Conservation (phyloP, 2,113 vertebrate species). For the Tupaia tana region DNA sequence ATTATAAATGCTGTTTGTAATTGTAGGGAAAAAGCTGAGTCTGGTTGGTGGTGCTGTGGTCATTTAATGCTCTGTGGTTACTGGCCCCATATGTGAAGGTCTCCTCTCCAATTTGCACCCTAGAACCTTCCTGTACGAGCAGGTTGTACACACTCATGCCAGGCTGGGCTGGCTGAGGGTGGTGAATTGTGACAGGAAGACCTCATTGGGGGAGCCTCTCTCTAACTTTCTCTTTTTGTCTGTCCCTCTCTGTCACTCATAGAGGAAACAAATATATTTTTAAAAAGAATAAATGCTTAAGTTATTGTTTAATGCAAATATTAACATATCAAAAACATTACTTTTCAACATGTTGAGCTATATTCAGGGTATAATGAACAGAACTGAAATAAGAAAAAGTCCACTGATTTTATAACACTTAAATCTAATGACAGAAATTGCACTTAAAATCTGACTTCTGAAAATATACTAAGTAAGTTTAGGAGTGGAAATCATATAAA, state of each 20-base stretch:
- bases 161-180: too few relatives aligned
- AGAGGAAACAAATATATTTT: too few relatives aligned
- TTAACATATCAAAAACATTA: neutral
- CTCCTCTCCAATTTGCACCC: too few relatives aligned
- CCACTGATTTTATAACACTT: neutral
- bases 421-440: neutral
- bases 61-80: too few relatives aligned
- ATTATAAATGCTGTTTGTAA: neutral
- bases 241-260: too few relatives aligned
- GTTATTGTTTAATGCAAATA: neutral
- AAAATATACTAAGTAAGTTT: neutral
- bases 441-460: neutral
- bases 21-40: neutral
- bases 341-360: neutral
- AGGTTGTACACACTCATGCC: too few relatives aligned
- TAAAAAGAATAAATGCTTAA: neutral
- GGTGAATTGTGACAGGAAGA: too few relatives aligned
- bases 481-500: neutral
- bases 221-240: too few relatives aligned
- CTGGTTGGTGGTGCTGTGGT: too few relatives aligned
- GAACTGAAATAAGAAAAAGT: neutral
- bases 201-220: too few relatives aligned
- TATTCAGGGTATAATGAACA: neutral
- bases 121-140: too few relatives aligned
- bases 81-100: too few relatives aligned